These are phyloP conservation scores for Drosophila trichaetosa DNA, from an alignment of 2,888 invertebrate genomes.

Conservation along the genomic window DNA sequence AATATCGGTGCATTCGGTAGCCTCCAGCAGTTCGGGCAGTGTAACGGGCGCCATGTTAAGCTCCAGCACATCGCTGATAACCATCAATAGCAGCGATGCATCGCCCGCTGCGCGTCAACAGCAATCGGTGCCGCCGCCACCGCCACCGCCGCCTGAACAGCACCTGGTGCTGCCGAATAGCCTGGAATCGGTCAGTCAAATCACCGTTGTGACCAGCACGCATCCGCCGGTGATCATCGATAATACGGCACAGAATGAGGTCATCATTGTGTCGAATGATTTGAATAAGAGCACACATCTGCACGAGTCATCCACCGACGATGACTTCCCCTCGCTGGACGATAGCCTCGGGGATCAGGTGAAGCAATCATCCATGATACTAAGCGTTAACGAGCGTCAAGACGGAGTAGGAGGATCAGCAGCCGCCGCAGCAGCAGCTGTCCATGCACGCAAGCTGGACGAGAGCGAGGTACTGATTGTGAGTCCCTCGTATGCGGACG, in stretches of 20 bases:
- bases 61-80: conserved; percentile 84
- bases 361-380: conserved; percentile 83
- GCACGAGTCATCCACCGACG: conserved; percentile 91
- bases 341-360: conserved; percentile 89
- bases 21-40: conserved; percentile 61
- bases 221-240: conserved; percentile 92
- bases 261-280: conserved; percentile 92
- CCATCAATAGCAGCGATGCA: conserved; percentile 84
- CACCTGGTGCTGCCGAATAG: conserved; percentile 89
- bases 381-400: conserved; percentile 74
- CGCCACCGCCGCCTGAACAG: conserved; percentile 68
- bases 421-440: conserved; percentile 24
- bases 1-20: conserved; percentile 76
- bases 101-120: conserved; percentile 72
- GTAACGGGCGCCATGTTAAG: conserved; percentile 69
- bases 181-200: conserved; percentile 90
- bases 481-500: conserved; percentile 89
- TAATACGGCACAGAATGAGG: conserved; percentile 87
- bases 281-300: conserved; percentile 88
- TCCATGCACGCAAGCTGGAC: conserved; percentile 89
- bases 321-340: conserved; percentile 91
- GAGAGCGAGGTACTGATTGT: conserved; percentile 94
- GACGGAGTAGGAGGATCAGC: conserved; percentile 13
- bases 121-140: conserved; percentile 54
- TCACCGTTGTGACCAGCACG: conserved; percentile 92